Conservation (phyloP, 2,888 invertebrate species). For the Agriopis marginaria region DNA sequence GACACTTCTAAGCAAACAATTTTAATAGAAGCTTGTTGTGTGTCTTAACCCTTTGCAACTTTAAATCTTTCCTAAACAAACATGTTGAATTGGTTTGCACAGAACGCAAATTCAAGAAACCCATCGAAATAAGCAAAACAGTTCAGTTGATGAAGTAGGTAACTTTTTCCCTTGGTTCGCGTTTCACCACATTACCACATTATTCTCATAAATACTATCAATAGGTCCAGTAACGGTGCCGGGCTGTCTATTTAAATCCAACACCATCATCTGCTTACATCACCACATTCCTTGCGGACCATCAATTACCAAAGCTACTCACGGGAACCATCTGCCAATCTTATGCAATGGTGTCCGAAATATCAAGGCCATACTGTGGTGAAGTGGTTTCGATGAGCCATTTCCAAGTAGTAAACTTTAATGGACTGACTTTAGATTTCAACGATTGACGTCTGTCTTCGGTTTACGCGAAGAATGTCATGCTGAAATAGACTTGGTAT, state of each 20-base stretch:
- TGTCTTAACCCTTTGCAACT: no score
- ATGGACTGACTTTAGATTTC: background rate
- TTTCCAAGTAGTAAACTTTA: slow-evolving; percentile 13
- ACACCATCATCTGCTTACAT: slow-evolving; percentile 31
- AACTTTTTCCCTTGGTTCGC: background rate
- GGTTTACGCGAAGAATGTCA: background rate
- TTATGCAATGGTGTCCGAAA: slow-evolving; percentile 29
- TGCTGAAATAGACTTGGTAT: background rate
- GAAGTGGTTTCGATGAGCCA: slow-evolving; percentile 17
- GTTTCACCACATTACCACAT: background rate
- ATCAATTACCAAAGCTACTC: slow-evolving; percentile 23
- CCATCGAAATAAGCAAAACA: no score
- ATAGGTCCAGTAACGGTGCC: slow-evolving; percentile 10
- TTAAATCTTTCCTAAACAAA: no score
- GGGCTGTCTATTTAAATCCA: slow-evolving; percentile 28
- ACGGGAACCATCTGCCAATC: slow-evolving; percentile 31
- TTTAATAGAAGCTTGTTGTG: background rate
- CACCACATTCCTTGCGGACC: slow-evolving; percentile 30
- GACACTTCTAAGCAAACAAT: background rate
- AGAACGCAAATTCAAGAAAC: background rate
- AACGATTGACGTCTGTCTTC: background rate
- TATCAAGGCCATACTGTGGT: slow-evolving; percentile 21
- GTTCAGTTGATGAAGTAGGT: no score
- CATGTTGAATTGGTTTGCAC: background rate
- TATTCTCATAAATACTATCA: slow-evolving; percentile 18